phyloP scores from a whole-genome alignment of 2,113 vertebrate species.

The Siphamia tubifer region DNA sequence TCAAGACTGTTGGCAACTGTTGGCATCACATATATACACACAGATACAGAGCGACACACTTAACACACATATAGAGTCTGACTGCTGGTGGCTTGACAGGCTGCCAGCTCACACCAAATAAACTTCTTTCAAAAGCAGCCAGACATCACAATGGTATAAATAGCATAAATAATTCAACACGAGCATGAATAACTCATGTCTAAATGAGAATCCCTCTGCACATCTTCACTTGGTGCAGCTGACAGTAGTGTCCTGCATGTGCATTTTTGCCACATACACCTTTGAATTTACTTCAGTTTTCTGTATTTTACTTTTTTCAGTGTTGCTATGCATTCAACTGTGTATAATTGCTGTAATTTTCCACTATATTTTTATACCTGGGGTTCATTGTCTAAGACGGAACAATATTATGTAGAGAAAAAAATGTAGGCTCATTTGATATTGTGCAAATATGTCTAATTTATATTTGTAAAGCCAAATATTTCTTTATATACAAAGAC shows the following conservation, averaged over 20 bases:
- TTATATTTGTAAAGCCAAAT: not conserved
- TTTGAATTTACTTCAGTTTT: constrained; percentile 1
- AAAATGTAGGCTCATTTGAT: not conserved
- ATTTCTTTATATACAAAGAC: not conserved
- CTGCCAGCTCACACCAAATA: constrained; percentile 70
- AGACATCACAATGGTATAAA: constrained; percentile 68
- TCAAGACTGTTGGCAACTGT: constrained; percentile 47
- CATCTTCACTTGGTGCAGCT: constrained; percentile 31
- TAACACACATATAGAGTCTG: constrained; percentile 24
- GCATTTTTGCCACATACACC: not conserved
- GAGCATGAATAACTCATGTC: constrained; percentile 64
- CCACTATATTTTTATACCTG: not conserved
- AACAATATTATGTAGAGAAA: not conserved
- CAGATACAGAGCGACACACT: not conserved
- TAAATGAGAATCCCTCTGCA: constrained; percentile 52
- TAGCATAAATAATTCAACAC: constrained; percentile 73
- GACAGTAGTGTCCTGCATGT: constrained; percentile 12
- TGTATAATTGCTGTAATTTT: not conserved
- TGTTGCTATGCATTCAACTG: not conserved
- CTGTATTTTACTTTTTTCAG: not conserved
- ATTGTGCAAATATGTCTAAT: too few relatives aligned
- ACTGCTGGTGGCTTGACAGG: constrained; percentile 55
- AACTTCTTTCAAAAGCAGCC: constrained; percentile 64
- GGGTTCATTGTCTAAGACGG: not conserved
- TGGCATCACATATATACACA: constrained; percentile 3